These are phyloP conservation scores for Alligator mississippiensis DNA, from an alignment of 2,113 vertebrate genomes.

Conservation along the genomic window DNA sequence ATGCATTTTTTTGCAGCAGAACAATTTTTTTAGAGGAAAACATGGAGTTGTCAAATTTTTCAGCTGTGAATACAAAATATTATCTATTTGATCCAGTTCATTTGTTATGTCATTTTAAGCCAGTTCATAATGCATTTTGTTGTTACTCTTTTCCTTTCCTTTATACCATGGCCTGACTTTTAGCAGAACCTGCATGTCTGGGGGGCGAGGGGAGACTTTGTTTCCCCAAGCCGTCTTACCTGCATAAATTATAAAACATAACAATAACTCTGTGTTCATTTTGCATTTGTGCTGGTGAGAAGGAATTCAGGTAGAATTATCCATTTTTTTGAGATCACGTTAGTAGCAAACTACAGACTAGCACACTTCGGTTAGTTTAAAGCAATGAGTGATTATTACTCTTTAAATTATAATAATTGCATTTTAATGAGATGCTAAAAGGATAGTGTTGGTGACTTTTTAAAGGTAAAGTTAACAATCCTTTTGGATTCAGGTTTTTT, in stretches of 20 bases:
- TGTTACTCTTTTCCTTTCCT: neutral
- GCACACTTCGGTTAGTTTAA: slow-evolving; percentile 16
- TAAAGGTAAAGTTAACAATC: neutral
- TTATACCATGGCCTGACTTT: neutral
- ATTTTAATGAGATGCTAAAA: slow-evolving; percentile 29
- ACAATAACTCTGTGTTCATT: slow-evolving; percentile 1
- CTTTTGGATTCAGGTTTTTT: slow-evolving; percentile 25
- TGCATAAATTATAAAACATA: neutral
- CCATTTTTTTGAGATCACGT: slow-evolving; percentile 7
- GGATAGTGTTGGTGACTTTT: neutral
- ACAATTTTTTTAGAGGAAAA: neutral
- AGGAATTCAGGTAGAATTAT: slow-evolving; percentile 25
- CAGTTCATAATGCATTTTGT: neutral
- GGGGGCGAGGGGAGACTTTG: neutral
- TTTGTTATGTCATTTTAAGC: neutral
- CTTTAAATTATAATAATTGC: slow-evolving; percentile 25
- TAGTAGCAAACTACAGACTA: slow-evolving; percentile 34
- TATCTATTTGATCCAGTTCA: neutral
- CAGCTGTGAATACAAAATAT: neutral
- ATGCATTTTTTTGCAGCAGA: neutral
- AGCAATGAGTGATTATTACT: neutral
- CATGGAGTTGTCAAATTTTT: neutral
- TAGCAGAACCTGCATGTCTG: neutral
- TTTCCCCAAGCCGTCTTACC: neutral
- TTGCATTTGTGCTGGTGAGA: slow-evolving; percentile 5